phyloP scores from a whole-genome alignment of 2,113 vertebrate species.

The Lasiurus borealis region DNA sequence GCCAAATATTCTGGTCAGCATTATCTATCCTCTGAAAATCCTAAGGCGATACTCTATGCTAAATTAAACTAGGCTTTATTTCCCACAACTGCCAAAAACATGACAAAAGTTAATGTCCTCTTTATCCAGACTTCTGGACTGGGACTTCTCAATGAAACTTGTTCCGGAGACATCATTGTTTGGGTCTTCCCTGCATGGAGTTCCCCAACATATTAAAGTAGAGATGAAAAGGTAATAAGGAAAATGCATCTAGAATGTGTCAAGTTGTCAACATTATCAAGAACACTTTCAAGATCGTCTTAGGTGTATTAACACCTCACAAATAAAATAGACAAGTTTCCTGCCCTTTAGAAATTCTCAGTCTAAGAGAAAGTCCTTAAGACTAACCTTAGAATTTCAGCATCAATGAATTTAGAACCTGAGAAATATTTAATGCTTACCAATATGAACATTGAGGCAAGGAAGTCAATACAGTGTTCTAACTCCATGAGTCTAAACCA shows the following conservation, averaged over 20 bases:
- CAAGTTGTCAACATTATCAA: constrained; percentile 49
- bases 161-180: constrained; percentile 9
- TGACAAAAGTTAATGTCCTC: background rate
- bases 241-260: constrained; percentile 44
- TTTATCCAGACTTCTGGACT: background rate
- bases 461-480: background rate
- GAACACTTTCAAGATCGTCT: background rate
- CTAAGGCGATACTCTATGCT: background rate
- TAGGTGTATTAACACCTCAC: background rate
- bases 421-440: background rate
- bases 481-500: background rate
- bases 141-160: constrained; percentile 11
- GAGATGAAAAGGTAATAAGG: background rate
- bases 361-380: background rate
- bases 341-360: background rate
- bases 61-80: background rate
- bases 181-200: background rate
- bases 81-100: constrained; percentile 37
- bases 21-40: constrained; percentile 32
- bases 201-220: background rate
- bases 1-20: constrained; percentile 44
- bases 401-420: background rate
- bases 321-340: constrained; percentile 31
- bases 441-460: background rate
- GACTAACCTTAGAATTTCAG: background rate